Conservation (phyloP, 2,113 vertebrate species). For the Desmodus rotundus region DNA sequence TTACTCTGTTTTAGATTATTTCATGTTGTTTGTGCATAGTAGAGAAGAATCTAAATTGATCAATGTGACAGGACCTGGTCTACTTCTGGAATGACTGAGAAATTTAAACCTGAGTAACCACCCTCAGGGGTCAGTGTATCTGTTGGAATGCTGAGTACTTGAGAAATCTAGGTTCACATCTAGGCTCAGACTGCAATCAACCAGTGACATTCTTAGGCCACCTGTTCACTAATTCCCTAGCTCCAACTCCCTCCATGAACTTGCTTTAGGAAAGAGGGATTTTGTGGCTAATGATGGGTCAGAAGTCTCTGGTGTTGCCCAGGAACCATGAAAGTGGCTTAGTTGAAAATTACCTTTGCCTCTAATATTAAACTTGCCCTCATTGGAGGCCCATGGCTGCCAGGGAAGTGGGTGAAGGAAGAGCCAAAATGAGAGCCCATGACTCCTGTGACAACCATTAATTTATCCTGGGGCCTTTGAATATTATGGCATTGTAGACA, state of each 20-base stretch:
- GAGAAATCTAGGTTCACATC: background rate
- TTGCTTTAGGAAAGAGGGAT: background rate
- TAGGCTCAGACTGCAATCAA: background rate
- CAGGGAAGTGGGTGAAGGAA: background rate
- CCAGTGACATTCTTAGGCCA: background rate
- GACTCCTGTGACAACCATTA: background rate
- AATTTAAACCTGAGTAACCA: background rate
- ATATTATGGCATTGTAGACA: background rate
- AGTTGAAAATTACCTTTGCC: background rate
- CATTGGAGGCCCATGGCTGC: background rate
- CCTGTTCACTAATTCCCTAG: background rate
- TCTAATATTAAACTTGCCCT: background rate
- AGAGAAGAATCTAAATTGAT: background rate
- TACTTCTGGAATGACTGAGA: background rate
- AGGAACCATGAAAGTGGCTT: background rate
- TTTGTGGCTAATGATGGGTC: background rate
- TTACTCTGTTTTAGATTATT: background rate
- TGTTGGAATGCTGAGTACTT: background rate
- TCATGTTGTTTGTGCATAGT: background rate
- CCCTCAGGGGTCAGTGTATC: accelerated
- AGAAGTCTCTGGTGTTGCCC: background rate
- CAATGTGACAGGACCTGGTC: background rate
- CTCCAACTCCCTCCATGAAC: background rate
- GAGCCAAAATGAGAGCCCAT: background rate
- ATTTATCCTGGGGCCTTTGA: background rate